Evolutionary conservation across 2,888 invertebrate species (phyloP), one percentile per base, ranked within the genome.

Genomic region (Nymphalis urticae): DNA sequence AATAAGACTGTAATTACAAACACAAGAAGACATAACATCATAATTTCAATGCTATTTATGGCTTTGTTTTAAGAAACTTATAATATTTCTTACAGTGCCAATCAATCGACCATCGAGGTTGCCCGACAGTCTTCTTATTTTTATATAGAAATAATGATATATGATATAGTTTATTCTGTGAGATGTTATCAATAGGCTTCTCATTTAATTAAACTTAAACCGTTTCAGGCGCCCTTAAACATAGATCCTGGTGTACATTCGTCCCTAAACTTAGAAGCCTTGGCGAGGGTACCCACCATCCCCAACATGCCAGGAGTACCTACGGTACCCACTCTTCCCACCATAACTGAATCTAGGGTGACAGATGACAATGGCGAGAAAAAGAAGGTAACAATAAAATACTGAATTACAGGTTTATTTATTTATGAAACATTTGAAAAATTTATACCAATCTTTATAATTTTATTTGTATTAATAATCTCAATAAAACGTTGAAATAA

Each of bases 241-340:
- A 95, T 97, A 73, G 98, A 98, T 91, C 98, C 98, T 6, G 98
- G 98, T 64, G 98, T 98, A 61, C 98, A 98, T 87, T 98, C 97
- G 68, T 97, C 97, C 82, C 94, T 98, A 80, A 97, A 97, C 88
- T 93, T 98, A 82, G 98, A 98, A 86, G 92, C 92, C 17, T 75
- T 93, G 72, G 93, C 92, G 60, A 85, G 92, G 1, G 93, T 93
- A 73, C 93, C 93, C 70, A 93, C 96, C 86, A 81, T 95, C 93
- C 86, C 96, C 94, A 85, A 96, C 95, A 94, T 96, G 85, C 96
- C 95, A 53, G 95, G 96, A 69, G 95, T 97, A 80, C 97, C 97
- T 72, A 96, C 97, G 9, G 97, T 97, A 77, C 95, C 97, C 65
- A 97, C 97, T 0, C 91, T 98, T 77, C 98, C 98, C 64, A 98